These are phyloP conservation scores for Pseudochirops corinnae DNA, from an alignment of 2,797 vertebrate genomes.

Conservation along the genomic window DNA sequence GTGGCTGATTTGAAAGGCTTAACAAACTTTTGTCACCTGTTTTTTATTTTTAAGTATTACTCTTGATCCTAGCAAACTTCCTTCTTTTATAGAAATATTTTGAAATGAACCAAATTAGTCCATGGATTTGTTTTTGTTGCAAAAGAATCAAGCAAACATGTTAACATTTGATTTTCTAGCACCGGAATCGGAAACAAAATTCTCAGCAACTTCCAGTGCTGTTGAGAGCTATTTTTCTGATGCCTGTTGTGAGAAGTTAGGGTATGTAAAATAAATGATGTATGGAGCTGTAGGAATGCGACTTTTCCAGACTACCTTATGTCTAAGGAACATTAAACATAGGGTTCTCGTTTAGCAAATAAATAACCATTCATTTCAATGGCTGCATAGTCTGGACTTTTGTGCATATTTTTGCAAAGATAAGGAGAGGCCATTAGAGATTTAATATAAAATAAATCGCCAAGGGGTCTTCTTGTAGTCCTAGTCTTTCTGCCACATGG, in stretches of 20 bases:
- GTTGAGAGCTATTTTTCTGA: slow-evolving; percentile 91
- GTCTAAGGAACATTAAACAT: slow-evolving; percentile 99
- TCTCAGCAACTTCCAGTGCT: slow-evolving; percentile 84
- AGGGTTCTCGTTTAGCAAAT: slow-evolving; percentile 99
- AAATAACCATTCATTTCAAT: slow-evolving; percentile 99
- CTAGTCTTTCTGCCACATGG: slow-evolving; percentile 98
- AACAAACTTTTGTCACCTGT: slow-evolving; percentile 62
- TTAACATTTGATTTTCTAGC: slow-evolving; percentile 87
- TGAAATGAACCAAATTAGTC: slow-evolving; percentile 76
- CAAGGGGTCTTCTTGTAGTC: slow-evolving; percentile 97
- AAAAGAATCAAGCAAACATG: slow-evolving; percentile 86
- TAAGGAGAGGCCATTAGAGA: slow-evolving; percentile 97
- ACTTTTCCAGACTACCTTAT: slow-evolving; percentile 98
- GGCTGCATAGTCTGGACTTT: slow-evolving; percentile 95
- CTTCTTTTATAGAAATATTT: slow-evolving; percentile 65
- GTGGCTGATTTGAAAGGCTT: slow-evolving; percentile 34
- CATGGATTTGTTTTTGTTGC: slow-evolving; percentile 84
- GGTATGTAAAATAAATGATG: slow-evolving; percentile 99
- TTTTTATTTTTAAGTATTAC: slow-evolving; percentile 51
- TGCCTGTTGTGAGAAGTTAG: slow-evolving; percentile 98
- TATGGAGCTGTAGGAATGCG: slow-evolving; percentile 98
- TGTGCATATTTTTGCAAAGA: slow-evolving; percentile 96
- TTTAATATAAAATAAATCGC: slow-evolving; percentile 99
- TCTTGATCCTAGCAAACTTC: slow-evolving; percentile 69
- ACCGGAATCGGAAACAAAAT: slow-evolving; percentile 86